phyloP scores from a whole-genome alignment of 2,888 invertebrate genomes.

The Ophraella communa region DNA sequence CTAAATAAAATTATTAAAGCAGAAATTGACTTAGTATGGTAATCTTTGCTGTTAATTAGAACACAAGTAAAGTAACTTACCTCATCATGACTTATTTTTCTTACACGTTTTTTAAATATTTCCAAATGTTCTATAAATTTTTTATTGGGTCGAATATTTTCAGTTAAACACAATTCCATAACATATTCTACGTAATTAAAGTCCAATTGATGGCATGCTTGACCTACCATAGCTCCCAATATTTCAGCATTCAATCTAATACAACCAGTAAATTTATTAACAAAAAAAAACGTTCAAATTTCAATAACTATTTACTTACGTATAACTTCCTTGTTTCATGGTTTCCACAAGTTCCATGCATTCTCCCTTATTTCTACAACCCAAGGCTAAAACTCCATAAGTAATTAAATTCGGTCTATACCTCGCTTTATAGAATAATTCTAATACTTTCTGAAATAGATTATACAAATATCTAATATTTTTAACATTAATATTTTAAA shows the following conservation, averaged over 20 bases:
- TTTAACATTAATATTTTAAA: background rate
- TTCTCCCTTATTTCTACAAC: conserved; percentile 71
- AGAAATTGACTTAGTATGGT: too few species aligned
- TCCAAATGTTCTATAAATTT: conserved; percentile 69
- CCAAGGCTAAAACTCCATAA: conserved; percentile 83
- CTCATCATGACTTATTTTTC: conserved; percentile 61
- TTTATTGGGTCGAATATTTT: conserved; percentile 69
- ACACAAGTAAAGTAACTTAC: conserved; percentile 59
- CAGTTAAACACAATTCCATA: conserved; percentile 69
- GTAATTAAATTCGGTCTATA: conserved; percentile 79
- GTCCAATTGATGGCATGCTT: conserved; percentile 67
- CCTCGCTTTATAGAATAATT: conserved; percentile 63
- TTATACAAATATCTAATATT: background rate
- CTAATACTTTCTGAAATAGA: conserved; percentile 65
- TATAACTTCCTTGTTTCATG: conserved; percentile 72
- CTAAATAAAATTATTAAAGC: too few species aligned
- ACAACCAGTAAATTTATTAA: conserved; percentile 41
- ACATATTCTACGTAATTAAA: conserved; percentile 74
- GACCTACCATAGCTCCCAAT: conserved; percentile 73
- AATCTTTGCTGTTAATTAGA: too few species aligned
- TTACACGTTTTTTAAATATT: conserved; percentile 66
- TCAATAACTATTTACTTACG: conserved; percentile 58
- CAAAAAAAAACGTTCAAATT: background rate
- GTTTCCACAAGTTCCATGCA: conserved; percentile 71
- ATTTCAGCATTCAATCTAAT: conserved; percentile 77